Percentiles rank a stretch among this genome's conserved stretches.
phyloP scores from a whole-genome alignment of 2,797 vertebrate genomes.

The Anas flavirostris region DNA sequence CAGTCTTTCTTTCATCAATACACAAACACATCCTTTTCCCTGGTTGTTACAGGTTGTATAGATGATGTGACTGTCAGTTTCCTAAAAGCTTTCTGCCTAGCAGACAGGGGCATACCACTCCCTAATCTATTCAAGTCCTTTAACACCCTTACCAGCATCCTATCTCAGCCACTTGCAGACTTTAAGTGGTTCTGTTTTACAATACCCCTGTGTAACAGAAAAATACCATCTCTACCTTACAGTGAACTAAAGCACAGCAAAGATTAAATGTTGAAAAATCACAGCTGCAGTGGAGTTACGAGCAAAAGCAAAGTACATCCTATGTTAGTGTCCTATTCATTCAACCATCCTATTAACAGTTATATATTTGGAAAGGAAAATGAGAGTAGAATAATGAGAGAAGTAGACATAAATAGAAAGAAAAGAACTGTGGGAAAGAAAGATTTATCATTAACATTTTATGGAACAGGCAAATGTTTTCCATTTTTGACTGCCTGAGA shows the following conservation, averaged over 20 bases:
- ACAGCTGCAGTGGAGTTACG: background rate
- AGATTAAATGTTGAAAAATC: constrained; percentile 15
- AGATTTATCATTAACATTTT: background rate
- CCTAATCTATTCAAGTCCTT: background rate
- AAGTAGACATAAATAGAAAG: background rate
- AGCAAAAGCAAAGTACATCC: background rate
- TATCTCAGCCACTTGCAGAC: background rate
- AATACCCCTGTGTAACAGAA: background rate
- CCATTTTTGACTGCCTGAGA: background rate
- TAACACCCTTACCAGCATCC: background rate
- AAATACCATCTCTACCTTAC: background rate
- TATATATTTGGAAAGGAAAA: constrained; percentile 1
- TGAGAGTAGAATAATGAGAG: background rate
- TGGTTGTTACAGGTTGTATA: background rate
- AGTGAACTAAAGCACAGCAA: background rate
- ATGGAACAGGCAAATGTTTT: background rate
- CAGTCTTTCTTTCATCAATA: background rate
- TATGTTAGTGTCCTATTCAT: background rate
- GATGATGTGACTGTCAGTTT: background rate
- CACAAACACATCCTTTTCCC: background rate
- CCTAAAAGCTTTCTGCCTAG: background rate
- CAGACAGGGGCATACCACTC: background rate
- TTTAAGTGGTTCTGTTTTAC: background rate
- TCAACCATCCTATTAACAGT: background rate
- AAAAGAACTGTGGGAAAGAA: background rate